A percentile compares a stretch with the other conserved stretches of the same genome.
These are phyloP conservation scores for Trichonephila clavata DNA, from an alignment of 1,140 invertebrate species.

Conservation along the genomic window DNA sequence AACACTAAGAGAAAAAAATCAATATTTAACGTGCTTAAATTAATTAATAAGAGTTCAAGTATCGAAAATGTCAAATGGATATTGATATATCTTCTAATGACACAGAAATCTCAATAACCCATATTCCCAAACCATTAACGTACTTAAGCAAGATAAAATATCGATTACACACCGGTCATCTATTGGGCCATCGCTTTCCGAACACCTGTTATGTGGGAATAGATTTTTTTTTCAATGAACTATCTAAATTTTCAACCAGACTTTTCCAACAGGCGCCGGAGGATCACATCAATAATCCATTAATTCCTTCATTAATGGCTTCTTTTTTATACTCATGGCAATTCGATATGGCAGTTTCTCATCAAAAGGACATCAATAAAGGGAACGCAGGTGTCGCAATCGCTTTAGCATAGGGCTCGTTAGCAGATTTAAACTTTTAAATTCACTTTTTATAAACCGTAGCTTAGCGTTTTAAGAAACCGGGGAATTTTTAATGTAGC, in stretches of 20 bases:
- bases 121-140: constrained; percentile 38
- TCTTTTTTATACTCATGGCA: background rate
- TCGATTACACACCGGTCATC: constrained; percentile 30
- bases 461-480: constrained; percentile 3
- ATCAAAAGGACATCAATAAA: constrained; percentile 56
- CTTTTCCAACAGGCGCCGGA: constrained; percentile 34
- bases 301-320: constrained; percentile 52
- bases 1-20: background rate
- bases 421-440: constrained; percentile 20
- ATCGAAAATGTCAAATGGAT: background rate
- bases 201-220: constrained; percentile 35
- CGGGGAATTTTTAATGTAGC: background rate
- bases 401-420: constrained; percentile 36
- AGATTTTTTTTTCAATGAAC: constrained; percentile 41
- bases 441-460: constrained; percentile 40
- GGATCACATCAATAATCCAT: constrained; percentile 50
- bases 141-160: constrained; percentile 35
- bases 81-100: constrained; percentile 19
- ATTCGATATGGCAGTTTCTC: constrained; percentile 40
- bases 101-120: constrained; percentile 25
- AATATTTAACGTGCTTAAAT: background rate
- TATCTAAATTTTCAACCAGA: constrained; percentile 9
- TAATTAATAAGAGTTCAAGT: background rate
- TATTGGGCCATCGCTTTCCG: background rate
- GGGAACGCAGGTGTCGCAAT: constrained; percentile 26